phyloP scores from a whole-genome alignment of 2,113 vertebrate species.

The Prinia subflava region DNA sequence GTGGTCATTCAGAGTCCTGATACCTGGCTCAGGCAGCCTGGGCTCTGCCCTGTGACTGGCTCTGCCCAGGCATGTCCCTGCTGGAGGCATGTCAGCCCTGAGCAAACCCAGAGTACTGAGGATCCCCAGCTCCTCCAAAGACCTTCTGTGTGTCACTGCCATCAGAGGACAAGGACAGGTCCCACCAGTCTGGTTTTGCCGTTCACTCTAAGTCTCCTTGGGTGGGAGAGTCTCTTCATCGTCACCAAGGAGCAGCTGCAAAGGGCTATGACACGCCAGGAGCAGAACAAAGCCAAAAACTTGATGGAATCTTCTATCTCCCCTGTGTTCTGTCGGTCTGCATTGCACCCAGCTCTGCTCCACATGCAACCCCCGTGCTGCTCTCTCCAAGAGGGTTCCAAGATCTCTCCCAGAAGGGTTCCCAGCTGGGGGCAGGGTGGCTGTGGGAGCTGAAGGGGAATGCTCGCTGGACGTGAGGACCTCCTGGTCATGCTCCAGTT shows the following conservation, averaged over 20 bases:
- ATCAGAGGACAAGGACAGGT: background rate
- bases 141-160: background rate
- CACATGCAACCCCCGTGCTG: too few species aligned
- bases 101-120: background rate
- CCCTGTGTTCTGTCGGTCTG: fast-evolving
- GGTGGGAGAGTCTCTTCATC: background rate
- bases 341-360: background rate
- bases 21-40: background rate
- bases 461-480: fast-evolving
- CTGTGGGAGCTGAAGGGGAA: background rate
- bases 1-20: background rate
- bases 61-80: background rate
- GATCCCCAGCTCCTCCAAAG: background rate
- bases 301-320: background rate
- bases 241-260: background rate
- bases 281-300: background rate
- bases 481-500: background rate
- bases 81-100: background rate
- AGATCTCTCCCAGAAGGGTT: background rate
- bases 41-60: background rate
- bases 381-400: too few species aligned
- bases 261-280: background rate
- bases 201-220: background rate
- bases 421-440: fast-evolving
- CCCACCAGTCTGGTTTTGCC: background rate